A percentile compares a stretch with the other conserved stretches of the same genome.
Conservation (phyloP, 2,888 invertebrate species). For the Nezara viridula region DNA sequence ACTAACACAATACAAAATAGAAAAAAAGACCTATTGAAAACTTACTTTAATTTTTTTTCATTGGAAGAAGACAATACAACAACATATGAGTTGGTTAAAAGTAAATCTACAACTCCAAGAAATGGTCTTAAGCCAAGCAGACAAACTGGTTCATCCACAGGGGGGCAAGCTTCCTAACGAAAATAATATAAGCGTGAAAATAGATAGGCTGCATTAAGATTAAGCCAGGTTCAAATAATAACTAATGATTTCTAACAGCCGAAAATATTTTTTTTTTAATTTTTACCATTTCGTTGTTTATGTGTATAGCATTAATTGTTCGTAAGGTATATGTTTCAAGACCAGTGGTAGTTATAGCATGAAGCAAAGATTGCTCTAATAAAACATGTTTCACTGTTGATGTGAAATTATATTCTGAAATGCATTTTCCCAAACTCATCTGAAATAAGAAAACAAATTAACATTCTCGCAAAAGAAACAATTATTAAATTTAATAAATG, state of each 20-base stretch:
- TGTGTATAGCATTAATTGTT: conserved; percentile 71
- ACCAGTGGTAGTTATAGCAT: conserved; percentile 82
- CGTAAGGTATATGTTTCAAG: conserved; percentile 82
- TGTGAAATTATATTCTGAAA: conserved; percentile 80
- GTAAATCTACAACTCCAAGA: conserved; percentile 74
- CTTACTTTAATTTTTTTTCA: conserved; percentile 61
- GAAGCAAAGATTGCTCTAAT: conserved; percentile 78
- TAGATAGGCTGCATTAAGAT: background rate
- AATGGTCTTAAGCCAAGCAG: conserved; percentile 79
- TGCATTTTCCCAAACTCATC: conserved; percentile 68
- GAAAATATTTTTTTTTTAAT: background rate
- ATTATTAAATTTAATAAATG: background rate
- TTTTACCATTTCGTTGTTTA: conserved; percentile 61
- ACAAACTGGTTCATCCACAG: conserved; percentile 75
- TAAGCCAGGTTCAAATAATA: background rate
- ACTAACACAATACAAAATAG: background rate
- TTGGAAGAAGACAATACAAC: conserved; percentile 72
- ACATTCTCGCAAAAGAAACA: background rate
- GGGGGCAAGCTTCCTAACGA: conserved; percentile 70
- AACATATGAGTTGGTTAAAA: conserved; percentile 72
- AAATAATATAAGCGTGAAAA: background rate
- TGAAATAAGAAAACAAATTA: conserved; percentile 47
- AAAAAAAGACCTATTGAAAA: background rate
- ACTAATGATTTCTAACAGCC: background rate
- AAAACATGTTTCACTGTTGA: conserved; percentile 78